Percentiles rank a stretch among this genome's conserved stretches.
Conservation (phyloP, 2,797 vertebrate genomes). For the Orestias chungarensis region DNA sequence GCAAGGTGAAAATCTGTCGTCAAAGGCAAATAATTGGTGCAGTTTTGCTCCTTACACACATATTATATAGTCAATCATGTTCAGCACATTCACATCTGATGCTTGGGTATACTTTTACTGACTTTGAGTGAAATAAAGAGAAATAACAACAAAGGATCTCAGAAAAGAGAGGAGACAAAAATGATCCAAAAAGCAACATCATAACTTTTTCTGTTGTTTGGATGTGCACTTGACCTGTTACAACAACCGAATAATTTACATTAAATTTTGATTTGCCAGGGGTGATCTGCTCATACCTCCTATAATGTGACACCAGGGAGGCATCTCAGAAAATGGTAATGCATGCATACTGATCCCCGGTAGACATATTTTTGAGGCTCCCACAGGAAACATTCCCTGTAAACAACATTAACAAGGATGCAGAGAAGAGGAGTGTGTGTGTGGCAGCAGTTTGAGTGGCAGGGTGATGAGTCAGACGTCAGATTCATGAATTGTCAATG, state of each 20-base stretch:
- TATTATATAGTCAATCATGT: not conserved
- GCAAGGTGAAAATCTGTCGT: not conserved
- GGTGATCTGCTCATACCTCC: not conserved
- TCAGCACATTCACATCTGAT: not conserved
- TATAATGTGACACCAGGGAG: not conserved
- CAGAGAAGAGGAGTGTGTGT: not conserved
- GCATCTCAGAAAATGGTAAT: not conserved
- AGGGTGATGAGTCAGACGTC: constrained; percentile 14
- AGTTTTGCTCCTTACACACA: not conserved
- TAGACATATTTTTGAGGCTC: not conserved
- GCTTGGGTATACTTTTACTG: not conserved
- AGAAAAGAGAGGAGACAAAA: not conserved
- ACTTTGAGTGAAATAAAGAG: not conserved
- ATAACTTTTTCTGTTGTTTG: not conserved
- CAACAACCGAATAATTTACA: not conserved
- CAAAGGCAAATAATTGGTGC: not conserved
- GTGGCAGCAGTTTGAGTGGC: constrained; percentile 7
- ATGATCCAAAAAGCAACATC: not conserved
- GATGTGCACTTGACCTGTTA: not conserved
- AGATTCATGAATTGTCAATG: constrained; percentile 7
- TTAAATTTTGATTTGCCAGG: not conserved
- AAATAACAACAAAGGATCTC: not conserved
- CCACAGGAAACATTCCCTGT: not conserved
- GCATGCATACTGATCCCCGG: not conserved
- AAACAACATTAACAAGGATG: constrained; percentile 2